Conservation (phyloP, 2,888 invertebrate genomes). For the Nebria salina region DNA sequence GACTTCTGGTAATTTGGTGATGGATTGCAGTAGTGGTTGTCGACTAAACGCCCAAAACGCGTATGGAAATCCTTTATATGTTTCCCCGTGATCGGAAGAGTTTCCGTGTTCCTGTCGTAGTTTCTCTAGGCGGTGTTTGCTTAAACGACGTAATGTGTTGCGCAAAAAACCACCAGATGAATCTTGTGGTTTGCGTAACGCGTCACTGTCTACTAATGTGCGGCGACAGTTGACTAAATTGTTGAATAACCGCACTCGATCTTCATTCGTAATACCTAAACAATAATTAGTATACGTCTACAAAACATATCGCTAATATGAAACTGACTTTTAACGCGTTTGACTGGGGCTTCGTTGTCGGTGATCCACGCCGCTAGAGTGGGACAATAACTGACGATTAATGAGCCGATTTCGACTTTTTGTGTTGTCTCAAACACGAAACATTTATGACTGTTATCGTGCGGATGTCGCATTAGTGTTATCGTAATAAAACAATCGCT, state of each 20-base stretch:
- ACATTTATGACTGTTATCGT: slow-evolving; percentile 79
- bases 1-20: slow-evolving; percentile 84
- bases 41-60: slow-evolving; percentile 93
- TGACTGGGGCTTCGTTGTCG: slow-evolving; percentile 74
- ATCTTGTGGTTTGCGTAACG: slow-evolving; percentile 85
- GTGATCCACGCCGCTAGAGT: slow-evolving; percentile 83
- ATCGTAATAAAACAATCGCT: slow-evolving; percentile 93
- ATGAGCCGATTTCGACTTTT: slow-evolving; percentile 90
- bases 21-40: slow-evolving; percentile 80
- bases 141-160: slow-evolving; percentile 86
- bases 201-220: slow-evolving; percentile 83
- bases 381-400: slow-evolving; percentile 92
- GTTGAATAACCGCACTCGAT: slow-evolving; percentile 86
- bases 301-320: background rate
- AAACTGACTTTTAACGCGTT: slow-evolving; percentile 64
- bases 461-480: slow-evolving; percentile 78
- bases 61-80: slow-evolving; percentile 86
- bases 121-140: slow-evolving; percentile 85
- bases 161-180: slow-evolving; percentile 86
- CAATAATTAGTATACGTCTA: background rate
- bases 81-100: slow-evolving; percentile 76
- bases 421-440: slow-evolving; percentile 92
- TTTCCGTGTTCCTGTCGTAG: slow-evolving; percentile 73
- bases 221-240: slow-evolving; percentile 86
- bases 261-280: slow-evolving; percentile 82